Conservation (phyloP, 92 coral and sea anemone species). For the Diadumene lineata region DNA sequence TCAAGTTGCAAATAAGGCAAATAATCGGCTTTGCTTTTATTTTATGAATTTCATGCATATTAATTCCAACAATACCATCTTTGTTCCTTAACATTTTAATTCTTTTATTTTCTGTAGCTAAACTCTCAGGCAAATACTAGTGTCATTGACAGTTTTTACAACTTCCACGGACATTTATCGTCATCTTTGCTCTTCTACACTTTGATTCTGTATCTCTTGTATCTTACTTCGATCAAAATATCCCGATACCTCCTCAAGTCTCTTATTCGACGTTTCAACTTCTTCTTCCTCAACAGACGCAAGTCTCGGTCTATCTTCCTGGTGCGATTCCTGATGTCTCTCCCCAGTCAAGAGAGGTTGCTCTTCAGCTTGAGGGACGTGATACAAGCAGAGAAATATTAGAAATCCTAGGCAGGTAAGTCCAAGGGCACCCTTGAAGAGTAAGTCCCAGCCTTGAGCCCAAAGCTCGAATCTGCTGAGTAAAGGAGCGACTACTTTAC, state of each 20-base stretch:
- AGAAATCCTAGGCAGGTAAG: conserved; percentile 38
- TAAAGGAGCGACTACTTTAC: conserved; percentile 71
- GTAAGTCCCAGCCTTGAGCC: conserved; percentile 68
- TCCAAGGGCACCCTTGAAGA: conserved; percentile 46
- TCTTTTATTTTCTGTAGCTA: no score
- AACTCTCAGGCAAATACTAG: no score
- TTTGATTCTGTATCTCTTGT: background rate
- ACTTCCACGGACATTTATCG: background rate
- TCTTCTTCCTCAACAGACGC: background rate
- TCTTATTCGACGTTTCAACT: conserved; percentile 5
- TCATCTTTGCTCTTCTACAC: background rate
- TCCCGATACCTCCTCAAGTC: conserved; percentile 22
- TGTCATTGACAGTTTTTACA: no score
- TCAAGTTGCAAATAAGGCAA: no score
- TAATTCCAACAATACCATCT: no score
- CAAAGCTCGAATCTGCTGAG: conserved; percentile 48
- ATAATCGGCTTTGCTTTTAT: no score
- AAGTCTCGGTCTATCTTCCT: background rate
- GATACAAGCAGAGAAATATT: conserved; percentile 48
- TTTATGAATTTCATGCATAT: no score
- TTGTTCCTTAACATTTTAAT: no score
- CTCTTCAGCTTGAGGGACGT: conserved; percentile 54
- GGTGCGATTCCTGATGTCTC: background rate
- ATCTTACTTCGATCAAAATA: background rate
- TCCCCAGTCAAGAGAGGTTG: conserved; percentile 41